Evolutionary conservation across 2,113 vertebrate genomes (phyloP).

Genomic region (Crocuta crocuta): DNA sequence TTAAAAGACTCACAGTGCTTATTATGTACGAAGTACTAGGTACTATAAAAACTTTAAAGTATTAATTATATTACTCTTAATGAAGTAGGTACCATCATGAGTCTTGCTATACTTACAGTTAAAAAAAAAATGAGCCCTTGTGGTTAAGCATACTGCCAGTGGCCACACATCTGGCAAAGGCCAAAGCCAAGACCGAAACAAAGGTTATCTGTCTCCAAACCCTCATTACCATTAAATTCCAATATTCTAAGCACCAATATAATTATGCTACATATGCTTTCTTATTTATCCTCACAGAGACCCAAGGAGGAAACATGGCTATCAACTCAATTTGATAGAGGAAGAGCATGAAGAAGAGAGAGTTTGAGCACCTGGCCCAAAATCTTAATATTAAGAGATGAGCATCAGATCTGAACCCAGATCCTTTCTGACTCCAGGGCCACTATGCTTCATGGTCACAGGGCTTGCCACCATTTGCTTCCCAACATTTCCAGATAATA

Average conservation of each 20-base stretch:
- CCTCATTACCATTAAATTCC: background rate
- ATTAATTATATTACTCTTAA: slow-evolving; percentile 24
- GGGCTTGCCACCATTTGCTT: background rate
- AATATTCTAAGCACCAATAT: background rate
- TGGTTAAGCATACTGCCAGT: slow-evolving; percentile 9
- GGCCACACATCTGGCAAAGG: slow-evolving; percentile 49
- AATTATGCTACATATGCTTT: background rate
- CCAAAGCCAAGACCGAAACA: slow-evolving; percentile 19
- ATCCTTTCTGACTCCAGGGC: background rate
- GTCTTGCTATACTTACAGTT: slow-evolving; percentile 34
- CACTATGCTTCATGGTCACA: fast-evolving
- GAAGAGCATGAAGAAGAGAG: background rate
- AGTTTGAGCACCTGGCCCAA: background rate
- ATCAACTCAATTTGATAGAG: background rate
- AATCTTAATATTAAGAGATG: background rate
- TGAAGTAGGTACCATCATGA: background rate
- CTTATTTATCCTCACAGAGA: background rate
- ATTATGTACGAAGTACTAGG: background rate
- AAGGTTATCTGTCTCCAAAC: background rate
- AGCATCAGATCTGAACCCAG: background rate
- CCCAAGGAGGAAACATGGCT: background rate
- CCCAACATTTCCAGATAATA: background rate
- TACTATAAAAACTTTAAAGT: background rate
- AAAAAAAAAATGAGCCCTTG: slow-evolving; percentile 25
- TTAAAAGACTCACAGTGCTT: background rate